phyloP scores from a whole-genome alignment of 2,113 vertebrate genomes.

The Nipponia nippon region DNA sequence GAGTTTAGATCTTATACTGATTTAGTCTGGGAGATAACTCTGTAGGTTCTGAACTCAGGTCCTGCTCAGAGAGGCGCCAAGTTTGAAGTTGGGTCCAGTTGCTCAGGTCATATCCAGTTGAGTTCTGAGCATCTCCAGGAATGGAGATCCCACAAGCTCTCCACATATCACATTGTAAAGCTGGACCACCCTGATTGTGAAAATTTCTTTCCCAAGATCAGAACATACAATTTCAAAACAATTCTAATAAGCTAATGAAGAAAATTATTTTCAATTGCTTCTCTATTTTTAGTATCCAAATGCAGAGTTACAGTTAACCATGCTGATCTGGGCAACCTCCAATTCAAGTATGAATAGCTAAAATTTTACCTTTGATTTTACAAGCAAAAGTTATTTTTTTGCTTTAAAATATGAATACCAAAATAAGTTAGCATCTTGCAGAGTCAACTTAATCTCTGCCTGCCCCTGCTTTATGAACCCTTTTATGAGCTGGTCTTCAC shows the following conservation, averaged over 20 bases:
- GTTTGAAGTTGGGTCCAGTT: neutral
- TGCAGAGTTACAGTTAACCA: neutral
- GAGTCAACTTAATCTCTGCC: neutral
- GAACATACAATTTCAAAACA: neutral
- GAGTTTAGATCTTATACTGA: neutral
- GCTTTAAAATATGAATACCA: neutral
- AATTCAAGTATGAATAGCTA: neutral
- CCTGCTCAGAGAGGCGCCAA: neutral
- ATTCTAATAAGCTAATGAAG: neutral
- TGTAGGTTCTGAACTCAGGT: neutral
- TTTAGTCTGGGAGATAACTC: neutral
- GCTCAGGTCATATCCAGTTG: neutral
- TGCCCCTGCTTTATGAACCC: neutral
- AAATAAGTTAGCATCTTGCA: neutral
- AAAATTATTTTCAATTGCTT: neutral
- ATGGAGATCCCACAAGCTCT: neutral
- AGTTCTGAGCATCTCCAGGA: neutral
- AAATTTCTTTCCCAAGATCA: neutral
- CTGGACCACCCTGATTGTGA: neutral
- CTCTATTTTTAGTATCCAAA: neutral
- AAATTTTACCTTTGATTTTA: neutral
- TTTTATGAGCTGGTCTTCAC: neutral
- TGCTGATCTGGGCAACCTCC: neutral
- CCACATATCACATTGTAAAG: neutral
- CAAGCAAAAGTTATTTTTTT: neutral